Percentiles rank a stretch among this genome's conserved stretches.
Evolutionary conservation across 2,888 invertebrate species (phyloP).

Genomic region (Sycophila texana): DNA sequence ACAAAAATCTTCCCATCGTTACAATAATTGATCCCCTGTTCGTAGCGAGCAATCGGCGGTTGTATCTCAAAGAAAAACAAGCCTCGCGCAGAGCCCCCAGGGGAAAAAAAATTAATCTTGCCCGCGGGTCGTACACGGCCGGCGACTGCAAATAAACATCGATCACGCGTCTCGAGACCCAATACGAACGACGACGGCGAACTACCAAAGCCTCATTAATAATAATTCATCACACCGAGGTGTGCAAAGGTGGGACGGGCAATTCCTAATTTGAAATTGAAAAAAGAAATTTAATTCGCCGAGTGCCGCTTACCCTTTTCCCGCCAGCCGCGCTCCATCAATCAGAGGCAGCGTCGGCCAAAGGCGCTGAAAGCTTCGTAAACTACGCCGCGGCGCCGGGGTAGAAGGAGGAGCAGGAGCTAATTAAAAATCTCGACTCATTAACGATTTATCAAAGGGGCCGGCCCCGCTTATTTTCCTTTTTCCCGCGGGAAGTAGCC

Average conservation of each 20-base stretch:
- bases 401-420: constrained; percentile 25
- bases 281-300: constrained; percentile 50
- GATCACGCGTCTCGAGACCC: constrained; percentile 22
- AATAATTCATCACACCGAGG: constrained; percentile 46
- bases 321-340: constrained; percentile 37
- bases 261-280: constrained; percentile 45
- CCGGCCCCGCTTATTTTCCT: not conserved
- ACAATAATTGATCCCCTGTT: no score
- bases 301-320: constrained; percentile 32
- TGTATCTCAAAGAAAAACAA: no score
- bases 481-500: not conserved
- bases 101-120: no score
- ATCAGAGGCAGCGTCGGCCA: constrained; percentile 26
- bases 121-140: not conserved
- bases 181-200: not conserved
- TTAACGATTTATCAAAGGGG: constrained; percentile 55
- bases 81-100: no score
- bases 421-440: constrained; percentile 57
- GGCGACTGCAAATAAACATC: constrained; percentile 23
- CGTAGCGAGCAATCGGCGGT: no score
- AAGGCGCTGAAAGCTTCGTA: constrained; percentile 39
- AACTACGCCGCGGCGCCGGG: constrained; percentile 21
- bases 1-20: no score
- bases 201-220: constrained; percentile 42
- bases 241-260: not conserved